These are phyloP conservation scores for Melanerpes aurifrons DNA, from an alignment of 2,113 vertebrate species.

Conservation along the genomic window DNA sequence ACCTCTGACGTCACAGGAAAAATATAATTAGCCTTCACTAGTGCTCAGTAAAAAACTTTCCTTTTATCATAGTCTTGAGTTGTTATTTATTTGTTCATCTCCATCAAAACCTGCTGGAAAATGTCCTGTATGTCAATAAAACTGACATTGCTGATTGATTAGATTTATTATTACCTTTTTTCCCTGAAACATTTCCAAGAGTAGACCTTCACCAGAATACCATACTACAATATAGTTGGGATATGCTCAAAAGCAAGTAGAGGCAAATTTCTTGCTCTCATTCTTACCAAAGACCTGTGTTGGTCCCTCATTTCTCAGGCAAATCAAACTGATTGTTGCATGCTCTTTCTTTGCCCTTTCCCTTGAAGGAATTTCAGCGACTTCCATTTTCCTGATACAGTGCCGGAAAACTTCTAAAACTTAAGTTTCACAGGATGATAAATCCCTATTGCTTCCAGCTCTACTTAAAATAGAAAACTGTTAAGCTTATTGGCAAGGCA, in stretches of 20 bases:
- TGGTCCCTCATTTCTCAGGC: not conserved
- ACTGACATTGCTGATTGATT: not conserved
- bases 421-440: slow-evolving; percentile 8
- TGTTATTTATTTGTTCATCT: not conserved
- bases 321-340: not conserved
- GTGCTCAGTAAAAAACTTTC: slow-evolving; percentile 8
- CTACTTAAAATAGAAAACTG: slow-evolving; percentile 31
- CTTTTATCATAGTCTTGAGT: slow-evolving; percentile 9
- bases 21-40: not conserved
- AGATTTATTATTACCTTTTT: not conserved
- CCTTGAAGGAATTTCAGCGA: not conserved
- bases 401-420: not conserved
- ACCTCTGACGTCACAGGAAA: not conserved
- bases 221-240: not conserved
- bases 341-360: not conserved
- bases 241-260: not conserved
- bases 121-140: slow-evolving; percentile 15
- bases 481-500: slow-evolving; percentile 24
- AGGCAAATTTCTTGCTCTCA: not conserved
- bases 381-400: not conserved
- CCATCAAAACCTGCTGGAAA: slow-evolving; percentile 23
- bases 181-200: not conserved
- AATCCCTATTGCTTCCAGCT: slow-evolving; percentile 25
- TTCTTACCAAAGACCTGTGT: not conserved
- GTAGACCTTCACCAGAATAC: not conserved